Conservation (phyloP, 2,797 vertebrate species). For the Sarcoramphus papa region DNA sequence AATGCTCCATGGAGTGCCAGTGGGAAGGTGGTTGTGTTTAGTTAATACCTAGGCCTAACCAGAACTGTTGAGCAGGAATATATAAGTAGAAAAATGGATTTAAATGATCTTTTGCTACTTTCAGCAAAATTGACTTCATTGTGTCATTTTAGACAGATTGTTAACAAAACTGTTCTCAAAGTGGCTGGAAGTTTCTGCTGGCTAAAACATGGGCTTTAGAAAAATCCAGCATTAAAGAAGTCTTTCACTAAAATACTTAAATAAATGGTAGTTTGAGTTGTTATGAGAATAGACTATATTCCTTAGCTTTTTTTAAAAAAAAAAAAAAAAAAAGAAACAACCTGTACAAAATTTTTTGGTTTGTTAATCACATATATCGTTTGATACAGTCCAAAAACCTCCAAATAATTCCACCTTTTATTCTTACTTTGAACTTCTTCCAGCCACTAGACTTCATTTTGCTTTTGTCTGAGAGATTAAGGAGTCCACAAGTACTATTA, state of each 20-base stretch:
- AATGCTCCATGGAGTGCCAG: not conserved
- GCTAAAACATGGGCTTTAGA: not conserved
- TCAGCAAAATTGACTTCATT: not conserved
- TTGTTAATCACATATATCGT: not conserved
- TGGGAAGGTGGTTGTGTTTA: not conserved
- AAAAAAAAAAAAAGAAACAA: no score
- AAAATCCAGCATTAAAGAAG: not conserved
- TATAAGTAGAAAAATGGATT: not conserved
- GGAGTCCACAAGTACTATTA: not conserved
- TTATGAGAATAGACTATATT: not conserved
- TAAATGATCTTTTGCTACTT: not conserved
- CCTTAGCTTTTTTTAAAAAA: not conserved
- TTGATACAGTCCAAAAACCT: not conserved
- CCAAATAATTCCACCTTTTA: not conserved
- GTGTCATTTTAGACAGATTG: not conserved
- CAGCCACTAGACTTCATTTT: not conserved
- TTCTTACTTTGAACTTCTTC: not conserved
- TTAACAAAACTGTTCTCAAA: not conserved
- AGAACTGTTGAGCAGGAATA: not conserved
- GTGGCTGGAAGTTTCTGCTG: not conserved
- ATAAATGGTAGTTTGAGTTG: not conserved
- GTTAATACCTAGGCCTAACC: not conserved
- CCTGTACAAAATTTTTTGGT: not conserved
- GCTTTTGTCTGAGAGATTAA: not conserved
- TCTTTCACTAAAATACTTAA: not conserved